Evolutionary conservation across 1,140 invertebrate genomes (phyloP), one percentile per base, ranked within the genome.

Genomic region (Belonocnema kinseyi): DNA sequence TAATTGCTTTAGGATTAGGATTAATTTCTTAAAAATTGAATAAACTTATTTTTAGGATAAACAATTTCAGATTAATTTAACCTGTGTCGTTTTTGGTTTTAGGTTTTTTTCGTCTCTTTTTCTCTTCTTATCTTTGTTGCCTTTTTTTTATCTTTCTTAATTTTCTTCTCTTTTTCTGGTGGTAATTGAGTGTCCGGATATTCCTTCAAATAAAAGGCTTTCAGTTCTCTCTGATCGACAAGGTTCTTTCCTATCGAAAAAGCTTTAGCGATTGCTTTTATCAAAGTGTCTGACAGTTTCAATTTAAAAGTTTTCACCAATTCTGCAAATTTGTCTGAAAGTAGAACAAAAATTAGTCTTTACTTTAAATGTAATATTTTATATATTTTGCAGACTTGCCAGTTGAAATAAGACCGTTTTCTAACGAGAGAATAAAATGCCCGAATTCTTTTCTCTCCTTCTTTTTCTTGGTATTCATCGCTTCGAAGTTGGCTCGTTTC

Each of bases 361-460:
- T 46, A 80, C 77, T 79, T 54, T 70, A 79, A 78, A 75, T 72
- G 75, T 14, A 74, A 77, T 78, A 56, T n/a, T 72, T 13, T 52
- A 70, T 26, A 46, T 73, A 40, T 46, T 74, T 0, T 75, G 40
- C 8, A 61, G 51, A 51, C 70, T 72, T 81, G 81, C 85, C 70
- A 87, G 53, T 83, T 3, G 72, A 11, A 73, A 87, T 80, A 3
- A 33, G 26, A 50, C 71, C 46, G 66, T 70, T 83, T 74, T 83
- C 83, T 79, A 90, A 77, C 0, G 83, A 83, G 16, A 88, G 50
- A 13, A 90, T 77, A 54, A 90, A 90, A 7, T 86, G 84, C 2
- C 91, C 92, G 81, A 93, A 93, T 76, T 92, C 86, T 79, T 80
- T 89, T 72, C 83, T 85, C 10, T 72, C 80, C 66, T 86, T 92